phyloP scores from a whole-genome alignment of 2,113 vertebrate species.

The Cebidichthys violaceus region DNA sequence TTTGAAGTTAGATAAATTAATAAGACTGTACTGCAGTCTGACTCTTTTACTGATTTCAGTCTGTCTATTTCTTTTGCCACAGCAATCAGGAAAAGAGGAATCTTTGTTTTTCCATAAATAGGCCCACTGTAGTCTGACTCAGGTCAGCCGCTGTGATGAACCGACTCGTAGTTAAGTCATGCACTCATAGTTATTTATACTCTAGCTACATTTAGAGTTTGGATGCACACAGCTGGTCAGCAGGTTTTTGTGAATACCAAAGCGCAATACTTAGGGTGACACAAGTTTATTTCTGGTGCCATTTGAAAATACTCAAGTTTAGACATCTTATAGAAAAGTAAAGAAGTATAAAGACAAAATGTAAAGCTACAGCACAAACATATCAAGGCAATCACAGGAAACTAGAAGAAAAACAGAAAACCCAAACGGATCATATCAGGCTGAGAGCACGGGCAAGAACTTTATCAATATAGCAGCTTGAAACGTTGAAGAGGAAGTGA shows the following conservation, averaged over 20 bases:
- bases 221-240: not conserved
- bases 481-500: not conserved
- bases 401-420: not conserved
- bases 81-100: conserved; percentile 28
- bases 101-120: conserved; percentile 9
- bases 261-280: not conserved
- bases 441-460: not conserved
- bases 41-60: not conserved
- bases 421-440: not conserved
- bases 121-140: not conserved
- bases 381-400: not conserved
- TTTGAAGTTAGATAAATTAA: not conserved
- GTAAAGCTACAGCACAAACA: not conserved
- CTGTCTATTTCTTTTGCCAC: not conserved
- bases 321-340: not conserved
- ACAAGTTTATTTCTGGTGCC: not conserved
- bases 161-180: not conserved
- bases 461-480: not conserved
- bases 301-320: not conserved
- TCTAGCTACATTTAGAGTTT: not conserved
- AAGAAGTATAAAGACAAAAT: not conserved
- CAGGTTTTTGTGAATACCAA: not conserved
- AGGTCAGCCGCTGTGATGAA: not conserved
- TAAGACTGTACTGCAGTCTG: not conserved
- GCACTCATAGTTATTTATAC: not conserved